These are phyloP conservation scores for Trachelus tabidus DNA, from an alignment of 2,888 invertebrate genomes.

Conservation along the genomic window DNA sequence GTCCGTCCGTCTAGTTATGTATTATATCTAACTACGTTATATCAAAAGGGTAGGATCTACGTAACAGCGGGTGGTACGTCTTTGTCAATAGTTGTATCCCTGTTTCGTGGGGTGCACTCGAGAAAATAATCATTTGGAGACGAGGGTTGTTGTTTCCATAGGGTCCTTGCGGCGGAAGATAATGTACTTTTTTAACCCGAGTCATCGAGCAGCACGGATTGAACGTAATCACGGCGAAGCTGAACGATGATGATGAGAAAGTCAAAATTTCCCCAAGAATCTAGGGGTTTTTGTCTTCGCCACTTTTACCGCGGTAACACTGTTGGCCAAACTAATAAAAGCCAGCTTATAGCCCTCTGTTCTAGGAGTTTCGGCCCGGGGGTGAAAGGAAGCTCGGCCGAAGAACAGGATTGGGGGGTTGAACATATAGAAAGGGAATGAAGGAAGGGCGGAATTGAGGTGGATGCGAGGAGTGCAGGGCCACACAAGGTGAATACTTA, in stretches of 20 bases:
- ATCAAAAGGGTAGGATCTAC: neutral
- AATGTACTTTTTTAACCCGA: neutral
- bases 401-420: neutral
- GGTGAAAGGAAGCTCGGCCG: neutral
- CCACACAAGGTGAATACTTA: constrained; percentile 12
- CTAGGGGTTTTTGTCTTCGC: neutral
- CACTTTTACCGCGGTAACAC: constrained; percentile 14
- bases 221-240: neutral
- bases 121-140: neutral
- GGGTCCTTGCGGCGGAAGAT: neutral
- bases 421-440: neutral
- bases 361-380: neutral
- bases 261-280: neutral
- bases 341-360: constrained; percentile 26
- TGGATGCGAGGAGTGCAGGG: neutral
- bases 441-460: neutral
- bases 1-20: neutral
- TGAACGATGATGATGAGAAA: neutral
- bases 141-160: neutral
- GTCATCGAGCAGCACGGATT: neutral
- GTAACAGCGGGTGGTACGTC: neutral
- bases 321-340: constrained; percentile 42
- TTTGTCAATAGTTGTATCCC: neutral
- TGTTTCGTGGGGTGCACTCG: neutral
- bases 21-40: neutral